Evolutionary conservation across 2,888 invertebrate species (phyloP).

Genomic region (Lepetodrilus schrolli): DNA sequence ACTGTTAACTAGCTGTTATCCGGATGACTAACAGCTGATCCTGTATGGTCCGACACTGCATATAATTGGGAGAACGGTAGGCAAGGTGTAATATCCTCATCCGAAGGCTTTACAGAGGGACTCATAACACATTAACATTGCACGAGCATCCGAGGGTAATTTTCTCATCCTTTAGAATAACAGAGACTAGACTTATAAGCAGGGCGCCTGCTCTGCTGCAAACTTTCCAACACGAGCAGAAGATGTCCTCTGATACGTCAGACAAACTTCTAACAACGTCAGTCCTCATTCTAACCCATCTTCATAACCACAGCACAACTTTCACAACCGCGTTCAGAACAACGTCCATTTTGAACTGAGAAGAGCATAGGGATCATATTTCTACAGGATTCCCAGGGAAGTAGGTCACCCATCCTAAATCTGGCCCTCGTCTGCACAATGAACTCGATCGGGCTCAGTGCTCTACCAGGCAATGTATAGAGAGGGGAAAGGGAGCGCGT

Average conservation of each 20-base stretch:
- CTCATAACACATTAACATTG: too few relatives aligned
- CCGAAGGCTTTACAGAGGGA: too few relatives aligned
- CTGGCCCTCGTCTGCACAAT: not conserved
- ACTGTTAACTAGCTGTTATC: too few relatives aligned
- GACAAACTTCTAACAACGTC: not conserved
- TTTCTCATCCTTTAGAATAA: too few relatives aligned
- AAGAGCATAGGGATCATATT: conserved; percentile 21
- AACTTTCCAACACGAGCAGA: too few relatives aligned
- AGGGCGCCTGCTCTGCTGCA: too few relatives aligned
- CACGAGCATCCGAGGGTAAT: too few relatives aligned
- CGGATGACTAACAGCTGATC: too few relatives aligned
- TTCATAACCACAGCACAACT: not conserved
- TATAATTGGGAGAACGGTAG: too few relatives aligned
- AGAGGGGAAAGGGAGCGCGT: not conserved
- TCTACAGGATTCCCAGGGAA: not conserved
- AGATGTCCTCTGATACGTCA: not conserved
- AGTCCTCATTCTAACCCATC: not conserved
- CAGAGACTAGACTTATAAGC: too few relatives aligned
- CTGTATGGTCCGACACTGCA: too few relatives aligned
- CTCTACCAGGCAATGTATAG: not conserved
- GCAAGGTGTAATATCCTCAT: too few relatives aligned
- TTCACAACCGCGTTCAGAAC: conserved; percentile 6
- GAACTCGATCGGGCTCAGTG: not conserved
- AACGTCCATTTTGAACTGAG: conserved; percentile 27
- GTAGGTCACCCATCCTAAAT: conserved; percentile 26